Evolutionary conservation across 2,888 invertebrate genomes (phyloP), one percentile per base, ranked within the genome.

Genomic region (Lithodes maja): DNA sequence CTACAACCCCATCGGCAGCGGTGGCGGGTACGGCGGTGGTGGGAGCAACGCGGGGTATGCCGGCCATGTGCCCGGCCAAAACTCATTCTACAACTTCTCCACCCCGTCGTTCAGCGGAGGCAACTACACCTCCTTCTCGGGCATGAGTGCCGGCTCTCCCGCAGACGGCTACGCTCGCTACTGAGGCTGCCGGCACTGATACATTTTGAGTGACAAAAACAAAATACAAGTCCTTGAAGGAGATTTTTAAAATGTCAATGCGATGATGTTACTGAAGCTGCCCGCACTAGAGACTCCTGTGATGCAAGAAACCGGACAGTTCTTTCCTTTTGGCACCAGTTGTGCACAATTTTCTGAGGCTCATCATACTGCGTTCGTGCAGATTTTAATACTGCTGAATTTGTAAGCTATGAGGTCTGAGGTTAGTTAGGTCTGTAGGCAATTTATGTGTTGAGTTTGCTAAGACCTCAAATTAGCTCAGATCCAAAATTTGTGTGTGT

Each of bases 1-100:
- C 88, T 89, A 89, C 79, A 89, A 89, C 88, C 88, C 88, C 85
- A 89, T 89, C 68, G 88, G 88, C 85, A 89, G 84, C 79, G 88
- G 88, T 81, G 88, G 88, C 33, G 88, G 84, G 61, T 85, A 84
- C 74, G 88, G 88, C 55, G 88, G 80, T 80, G 84, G 83, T 68
- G 68, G 77, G 49, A 79, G 80, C 74, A 80, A 80, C 74, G 85
- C 83, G 52, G 88, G 85, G 78, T 84, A 85, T 78, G 50, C 88
- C 75, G 81, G 78, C 69, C 83, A 89, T 68, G 55, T 80, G 75
- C 74, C 82, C 82, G 86, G 86, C 86, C 86, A 86, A 75, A 74
- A 80, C 81, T 84, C 88, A 53, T 89, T 89, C 81, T 89, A 89
- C 81, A 84, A 69, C 81, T 89, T 89, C 88, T 89, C 88, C 88